Base-by-base conservation (phyloP, 2,888 invertebrate genomes). In the Tenthredo mesomela region DNA sequence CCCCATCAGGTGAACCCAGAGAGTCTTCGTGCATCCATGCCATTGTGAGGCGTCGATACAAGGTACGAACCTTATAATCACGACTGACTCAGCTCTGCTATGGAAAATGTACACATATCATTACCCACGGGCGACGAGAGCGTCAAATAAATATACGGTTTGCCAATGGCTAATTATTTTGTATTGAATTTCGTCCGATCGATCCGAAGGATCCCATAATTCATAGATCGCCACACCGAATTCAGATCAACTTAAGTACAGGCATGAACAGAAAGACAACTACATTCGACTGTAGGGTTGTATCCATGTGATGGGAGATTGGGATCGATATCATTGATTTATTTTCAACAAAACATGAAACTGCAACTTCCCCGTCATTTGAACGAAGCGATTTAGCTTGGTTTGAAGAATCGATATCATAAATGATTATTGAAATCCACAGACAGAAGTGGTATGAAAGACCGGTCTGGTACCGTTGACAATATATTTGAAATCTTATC, bases 31-130 rank as follows among this genome's bases (percentile, higher is more conserved):
- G 61, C 78, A 82, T 82, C 85, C 70, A 88, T 85, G 88, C 87
- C 90, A 90, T 91, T 91, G 92, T 89, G 89, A 90, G 89, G 89
- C 87, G 88, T 89, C 91, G 90, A 91, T 91, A 92, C 82, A 65
- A 65, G 47, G 82, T 67, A 82, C 82, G 47, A 82, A 82, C 91
- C 90, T 87, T 92, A 88, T 91, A 92, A 92, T 92, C 91, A 92
- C 86, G 85, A 73, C 77, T 85, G 87, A 86, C 87, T 88, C 85
- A 85, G 87, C 89, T 85, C 88, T 88, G 85, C 89, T 89, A 90
- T 91, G 91, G 91, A 90, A 92, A 92, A 92, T 91, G 89, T 89
- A 91, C 91, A 91, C 91, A 91, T 90, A 89, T 91, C 90, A 92
- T 91, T 91, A 91, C 88, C 85, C 71, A 65, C 85, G 83, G 86